phyloP scores from a whole-genome alignment of 2,113 vertebrate genomes.

The Xiphorhynchus elegans region DNA sequence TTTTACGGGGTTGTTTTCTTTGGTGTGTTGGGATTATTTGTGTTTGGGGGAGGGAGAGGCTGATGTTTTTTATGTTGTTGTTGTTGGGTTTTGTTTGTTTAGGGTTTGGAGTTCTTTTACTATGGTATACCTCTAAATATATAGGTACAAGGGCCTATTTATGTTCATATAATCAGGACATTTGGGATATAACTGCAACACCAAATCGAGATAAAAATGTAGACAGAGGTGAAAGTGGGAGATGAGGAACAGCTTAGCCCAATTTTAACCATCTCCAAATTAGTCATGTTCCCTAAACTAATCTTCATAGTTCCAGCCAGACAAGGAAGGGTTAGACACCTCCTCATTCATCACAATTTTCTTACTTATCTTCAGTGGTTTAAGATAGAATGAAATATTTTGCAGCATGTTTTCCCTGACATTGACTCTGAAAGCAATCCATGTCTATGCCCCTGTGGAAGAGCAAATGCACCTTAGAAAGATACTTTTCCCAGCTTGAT shows the following conservation, averaged over 20 bases:
- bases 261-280: neutral
- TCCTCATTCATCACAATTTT: neutral
- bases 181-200: neutral
- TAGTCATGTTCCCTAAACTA: neutral
- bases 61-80: neutral
- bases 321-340: neutral
- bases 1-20: neutral
- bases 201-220: neutral
- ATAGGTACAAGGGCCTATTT: neutral
- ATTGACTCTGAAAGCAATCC: neutral
- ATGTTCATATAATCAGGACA: neutral
- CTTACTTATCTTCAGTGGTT: neutral
- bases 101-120: neutral
- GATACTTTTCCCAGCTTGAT: neutral
- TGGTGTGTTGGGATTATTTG: neutral
- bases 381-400: neutral
- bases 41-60: too few species aligned
- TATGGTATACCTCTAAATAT: neutral
- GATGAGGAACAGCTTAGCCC: neutral
- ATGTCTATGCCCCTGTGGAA: neutral
- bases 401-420: neutral
- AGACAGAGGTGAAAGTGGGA: neutral
- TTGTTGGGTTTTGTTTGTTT: too few species aligned
- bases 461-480: neutral
- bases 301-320: neutral